Evolutionary conservation across 2,888 invertebrate genomes (phyloP).

Genomic region (Lithodes maja): DNA sequence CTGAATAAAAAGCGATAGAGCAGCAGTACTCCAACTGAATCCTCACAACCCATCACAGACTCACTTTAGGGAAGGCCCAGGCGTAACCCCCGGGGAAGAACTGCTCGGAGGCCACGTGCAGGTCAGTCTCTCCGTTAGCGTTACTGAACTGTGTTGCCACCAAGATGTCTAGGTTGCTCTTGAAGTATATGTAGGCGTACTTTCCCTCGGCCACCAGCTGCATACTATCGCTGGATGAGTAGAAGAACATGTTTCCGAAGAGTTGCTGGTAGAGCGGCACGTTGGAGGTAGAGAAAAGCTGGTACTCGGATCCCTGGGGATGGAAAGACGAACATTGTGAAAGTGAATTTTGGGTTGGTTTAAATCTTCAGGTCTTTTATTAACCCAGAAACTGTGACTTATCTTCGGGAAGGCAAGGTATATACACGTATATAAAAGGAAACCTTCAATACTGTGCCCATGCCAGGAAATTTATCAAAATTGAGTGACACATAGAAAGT

Average conservation of each 20-base stretch:
- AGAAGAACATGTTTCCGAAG: constrained; percentile 61
- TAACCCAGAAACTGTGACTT: neutral
- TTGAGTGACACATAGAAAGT: too few relatives aligned
- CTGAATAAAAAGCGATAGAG: too few relatives aligned
- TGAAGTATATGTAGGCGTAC: constrained; percentile 69
- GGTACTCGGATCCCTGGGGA: constrained; percentile 66
- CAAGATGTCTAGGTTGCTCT: constrained; percentile 60
- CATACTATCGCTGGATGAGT: constrained; percentile 65
- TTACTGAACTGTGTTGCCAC: constrained; percentile 54
- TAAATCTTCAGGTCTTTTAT: neutral
- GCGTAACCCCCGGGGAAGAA: constrained; percentile 68
- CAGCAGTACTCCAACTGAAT: neutral
- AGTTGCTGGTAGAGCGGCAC: constrained; percentile 62
- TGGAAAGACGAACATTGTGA: neutral
- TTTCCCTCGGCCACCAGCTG: constrained; percentile 51
- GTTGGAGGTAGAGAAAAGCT: constrained; percentile 65
- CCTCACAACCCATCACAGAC: neutral
- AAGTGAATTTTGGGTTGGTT: neutral
- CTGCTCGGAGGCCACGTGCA: constrained; percentile 64
- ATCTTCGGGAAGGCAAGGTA: neutral
- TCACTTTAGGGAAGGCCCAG: constrained; percentile 70
- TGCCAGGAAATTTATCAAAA: too few relatives aligned
- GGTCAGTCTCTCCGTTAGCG: constrained; percentile 41
- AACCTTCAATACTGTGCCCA: too few relatives aligned
- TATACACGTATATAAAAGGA: too few relatives aligned